Base-by-base conservation (phyloP, 2,888 invertebrate species). In the Zele albiditarsus region DNA sequence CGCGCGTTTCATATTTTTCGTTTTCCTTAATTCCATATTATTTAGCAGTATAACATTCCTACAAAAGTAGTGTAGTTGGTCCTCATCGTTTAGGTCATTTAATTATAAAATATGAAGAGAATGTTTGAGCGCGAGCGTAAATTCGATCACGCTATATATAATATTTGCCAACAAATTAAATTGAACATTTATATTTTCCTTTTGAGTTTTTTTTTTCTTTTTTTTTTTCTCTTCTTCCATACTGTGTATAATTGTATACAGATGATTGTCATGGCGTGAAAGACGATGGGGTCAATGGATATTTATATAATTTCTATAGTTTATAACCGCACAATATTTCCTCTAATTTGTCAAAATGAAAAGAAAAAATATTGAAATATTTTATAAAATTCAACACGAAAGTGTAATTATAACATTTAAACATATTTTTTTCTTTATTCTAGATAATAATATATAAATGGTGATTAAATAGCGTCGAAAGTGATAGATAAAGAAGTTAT, bases 1-100 rank as follows among this genome's bases (percentile, higher is more conserved):
- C 53, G 67, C 27, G 49, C 20, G 53, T 67, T 67, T 31, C 27
- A 67, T 67, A 67, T 67, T 46, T 67, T 67, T 67, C 16, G 27
- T 67, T 67, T 27, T 49, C n/a, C 67, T 46, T 42, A 66, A 38
- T 42, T 67, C 49, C 67, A 42, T 46, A 27, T 67, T 46, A 67
- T 67, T 67, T 46, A 27, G 16, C 53, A 20, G 20, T 6, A n/a
- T n/a, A 38, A 53, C 53, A 53, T 23, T 20, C 8, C 16, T n/a
- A 20, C n/a, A 53, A 20, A 53, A 3, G 20, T n/a, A 3, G 20
- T n/a, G 20, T 53, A 20, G 46, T 46, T 46, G 28, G 14, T 67
- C 38, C 46, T 42, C 31, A 14, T 49, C 49, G 31, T n/a, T 67
- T 20, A 67, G 46, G 49, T 49, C 67, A 25, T 49, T 67, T 67